Evolutionary conservation across 2,888 invertebrate species (phyloP), one percentile per base, ranked within the genome.

Genomic region (Eulithis testata): DNA sequence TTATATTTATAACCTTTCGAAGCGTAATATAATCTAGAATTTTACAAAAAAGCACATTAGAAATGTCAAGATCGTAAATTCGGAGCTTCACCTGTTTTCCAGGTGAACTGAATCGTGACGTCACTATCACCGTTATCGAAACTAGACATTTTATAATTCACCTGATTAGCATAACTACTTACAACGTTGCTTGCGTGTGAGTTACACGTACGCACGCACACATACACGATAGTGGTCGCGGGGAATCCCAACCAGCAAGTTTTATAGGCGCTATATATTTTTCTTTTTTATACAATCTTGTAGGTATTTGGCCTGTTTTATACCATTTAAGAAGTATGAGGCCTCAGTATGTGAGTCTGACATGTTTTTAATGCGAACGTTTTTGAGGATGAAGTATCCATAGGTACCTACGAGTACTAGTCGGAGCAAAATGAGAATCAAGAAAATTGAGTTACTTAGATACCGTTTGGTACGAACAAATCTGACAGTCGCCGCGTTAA

Each of bases 241-340:
- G 90, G 91, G 82, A 89, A 83, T 89, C 91, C 91, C 91, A 63
- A 69, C 72, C 83, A 73, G 91, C 85, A 84, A 78, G 64, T 70
- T 70, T 66, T 70, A 31, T 6, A 31, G 4, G 6, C 6, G 6
- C 31, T 66, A 73, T 65, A 61, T 69, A 60, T 60, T 64, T 61
- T 63, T 62, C 67, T 54, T 67, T 68, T 73, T 74, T 75, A 75
- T 74, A 73, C 74, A 73, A 76, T 73, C 5, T 6, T 31, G 37
- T 73, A 68, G 5, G 27, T 43, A 27, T 27, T 55, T 50, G 31
- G n/a, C 9, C 44, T 36, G 49, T 47, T 31, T 56, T 50, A 56
- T 69, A 60, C 37, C 37, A 8, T 37, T 37, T 37, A 54, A 65
- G 68, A 69, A 37, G 3, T 60, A 68, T 60, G 58, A 63, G 45